Percentiles rank a stretch among this genome's conserved stretches.
Evolutionary conservation across 2,888 invertebrate genomes (phyloP).

Genomic region (Himalopsyche japonica): DNA sequence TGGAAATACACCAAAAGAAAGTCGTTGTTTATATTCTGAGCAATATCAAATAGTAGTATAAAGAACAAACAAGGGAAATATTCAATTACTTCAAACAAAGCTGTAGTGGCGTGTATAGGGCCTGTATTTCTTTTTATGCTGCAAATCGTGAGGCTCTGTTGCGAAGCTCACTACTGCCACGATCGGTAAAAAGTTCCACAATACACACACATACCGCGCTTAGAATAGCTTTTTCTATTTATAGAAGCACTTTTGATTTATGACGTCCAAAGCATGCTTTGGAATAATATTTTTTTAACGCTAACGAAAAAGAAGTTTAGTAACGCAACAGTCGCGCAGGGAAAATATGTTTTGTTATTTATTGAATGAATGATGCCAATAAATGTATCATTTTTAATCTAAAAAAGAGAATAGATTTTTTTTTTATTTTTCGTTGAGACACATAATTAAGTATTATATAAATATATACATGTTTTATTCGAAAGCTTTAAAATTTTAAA

Average conservation of each 20-base stretch:
- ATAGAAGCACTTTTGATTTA: conserved; percentile 37
- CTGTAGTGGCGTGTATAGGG: not conserved
- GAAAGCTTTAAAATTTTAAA: no score
- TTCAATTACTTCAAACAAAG: not conserved
- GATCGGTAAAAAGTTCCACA: not conserved
- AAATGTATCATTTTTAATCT: not conserved
- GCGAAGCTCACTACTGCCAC: not conserved
- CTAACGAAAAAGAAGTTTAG: not conserved
- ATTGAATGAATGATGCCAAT: not conserved
- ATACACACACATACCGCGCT: not conserved
- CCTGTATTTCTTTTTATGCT: not conserved
- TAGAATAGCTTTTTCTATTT: conserved; percentile 36
- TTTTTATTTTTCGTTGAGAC: no score
- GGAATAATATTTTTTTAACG: not conserved
- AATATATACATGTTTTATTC: no score
- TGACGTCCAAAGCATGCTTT: conserved; percentile 18
- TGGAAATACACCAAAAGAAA: not conserved
- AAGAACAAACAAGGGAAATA: not conserved
- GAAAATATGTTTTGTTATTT: not conserved
- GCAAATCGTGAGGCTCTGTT: not conserved
- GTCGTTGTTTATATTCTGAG: not conserved
- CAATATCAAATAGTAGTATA: not conserved
- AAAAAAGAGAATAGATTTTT: no score
- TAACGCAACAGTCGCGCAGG: not conserved
- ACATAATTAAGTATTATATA: no score